Conservation (phyloP, 2,797 vertebrate genomes). For the Tokudaia tokunoshimensis region DNA sequence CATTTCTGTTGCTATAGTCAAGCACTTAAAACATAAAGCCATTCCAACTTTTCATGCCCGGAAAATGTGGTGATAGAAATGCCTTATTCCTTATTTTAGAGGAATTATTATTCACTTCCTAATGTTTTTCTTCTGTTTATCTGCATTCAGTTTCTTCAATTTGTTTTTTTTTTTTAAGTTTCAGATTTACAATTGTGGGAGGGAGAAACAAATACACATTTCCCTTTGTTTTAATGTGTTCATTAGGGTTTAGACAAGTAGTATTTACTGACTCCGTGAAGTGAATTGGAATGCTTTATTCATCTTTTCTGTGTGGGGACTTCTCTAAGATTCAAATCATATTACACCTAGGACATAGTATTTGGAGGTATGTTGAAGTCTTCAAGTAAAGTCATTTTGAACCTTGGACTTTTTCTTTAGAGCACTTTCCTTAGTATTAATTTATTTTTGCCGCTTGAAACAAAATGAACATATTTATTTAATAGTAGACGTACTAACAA, state of each 20-base stretch:
- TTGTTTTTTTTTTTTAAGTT: not conserved
- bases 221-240: constrained; percentile 18
- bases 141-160: not conserved
- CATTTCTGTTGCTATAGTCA: not conserved
- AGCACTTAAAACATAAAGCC: not conserved
- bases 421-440: not conserved
- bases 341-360: not conserved
- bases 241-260: not conserved
- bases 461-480: not conserved
- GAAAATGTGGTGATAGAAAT: not conserved
- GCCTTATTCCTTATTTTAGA: not conserved
- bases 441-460: not conserved
- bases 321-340: not conserved
- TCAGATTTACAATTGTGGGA: not conserved
- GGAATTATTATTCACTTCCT: not conserved
- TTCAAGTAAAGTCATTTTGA: not conserved
- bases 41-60: not conserved
- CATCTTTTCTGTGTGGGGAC: not conserved
- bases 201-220: not conserved
- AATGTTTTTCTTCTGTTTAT: not conserved
- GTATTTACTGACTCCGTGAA: not conserved
- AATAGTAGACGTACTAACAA: not conserved
- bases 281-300: not conserved
- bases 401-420: not conserved
- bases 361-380: not conserved